Percentiles rank a stretch among this genome's conserved stretches.
Conservation (phyloP, 2,113 vertebrate species). For the Ictalurus punctatus region DNA sequence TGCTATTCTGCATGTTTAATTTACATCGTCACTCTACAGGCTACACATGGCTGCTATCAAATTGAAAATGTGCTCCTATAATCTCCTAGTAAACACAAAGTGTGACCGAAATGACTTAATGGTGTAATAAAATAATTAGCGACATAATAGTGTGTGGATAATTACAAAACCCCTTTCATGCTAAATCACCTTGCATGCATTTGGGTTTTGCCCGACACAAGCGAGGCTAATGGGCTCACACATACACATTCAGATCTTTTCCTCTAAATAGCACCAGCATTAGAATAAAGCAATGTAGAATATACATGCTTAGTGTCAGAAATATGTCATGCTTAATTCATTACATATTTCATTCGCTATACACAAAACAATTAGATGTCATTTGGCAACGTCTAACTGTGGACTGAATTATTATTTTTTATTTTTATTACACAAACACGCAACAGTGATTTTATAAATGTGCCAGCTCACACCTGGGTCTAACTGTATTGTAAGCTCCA, state of each 20-base stretch:
- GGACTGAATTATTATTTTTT: not conserved
- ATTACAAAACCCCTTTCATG: conserved; percentile 26
- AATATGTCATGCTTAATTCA: not conserved
- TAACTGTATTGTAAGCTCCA: not conserved
- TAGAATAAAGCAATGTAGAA: not conserved
- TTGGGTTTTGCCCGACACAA: not conserved
- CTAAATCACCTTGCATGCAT: conserved; percentile 1
- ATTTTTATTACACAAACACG: not conserved
- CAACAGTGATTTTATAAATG: not conserved
- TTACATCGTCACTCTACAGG: not conserved
- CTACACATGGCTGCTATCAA: not conserved
- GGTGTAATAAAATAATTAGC: conserved; percentile 47
- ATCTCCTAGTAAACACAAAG: conserved; percentile 8
- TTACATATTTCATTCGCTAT: not conserved
- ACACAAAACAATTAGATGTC: too few relatives aligned
- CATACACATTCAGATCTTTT: not conserved
- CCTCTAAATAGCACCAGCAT: not conserved
- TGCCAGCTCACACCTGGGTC: not conserved
- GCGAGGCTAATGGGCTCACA: not conserved
- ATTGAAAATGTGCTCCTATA: conserved; percentile 8
- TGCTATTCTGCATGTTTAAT: not conserved
- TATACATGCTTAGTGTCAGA: not conserved
- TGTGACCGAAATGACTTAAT: conserved; percentile 21
- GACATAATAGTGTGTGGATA: conserved; percentile 24
- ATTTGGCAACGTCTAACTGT: not conserved